A percentile compares a stretch with the other conserved stretches of the same genome.
Conservation (phyloP, 1,140 invertebrate species). For the Drosophila pectinifera region DNA sequence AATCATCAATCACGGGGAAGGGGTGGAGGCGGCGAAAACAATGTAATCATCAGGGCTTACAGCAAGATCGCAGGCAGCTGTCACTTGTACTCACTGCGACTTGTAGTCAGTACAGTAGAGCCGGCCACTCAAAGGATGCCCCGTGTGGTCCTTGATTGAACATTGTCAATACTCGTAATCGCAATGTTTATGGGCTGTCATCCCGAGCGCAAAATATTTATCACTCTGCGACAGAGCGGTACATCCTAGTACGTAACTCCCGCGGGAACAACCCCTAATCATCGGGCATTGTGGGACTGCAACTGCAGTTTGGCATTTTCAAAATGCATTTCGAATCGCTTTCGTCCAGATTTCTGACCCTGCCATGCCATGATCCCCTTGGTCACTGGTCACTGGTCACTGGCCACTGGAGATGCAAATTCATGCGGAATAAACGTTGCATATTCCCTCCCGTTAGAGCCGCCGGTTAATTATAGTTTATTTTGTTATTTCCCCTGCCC, state of each 20-base stretch:
- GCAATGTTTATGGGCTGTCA: conserved; percentile 69
- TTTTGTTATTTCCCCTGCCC: conserved; percentile 38
- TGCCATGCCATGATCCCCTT: background rate
- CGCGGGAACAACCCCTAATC: conserved; percentile 62
- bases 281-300: conserved; percentile 54
- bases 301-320: background rate
- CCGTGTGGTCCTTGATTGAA: conserved; percentile 47
- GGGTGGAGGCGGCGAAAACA: conserved; percentile 34
- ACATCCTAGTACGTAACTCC: conserved; percentile 27
- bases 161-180: conserved; percentile 57
- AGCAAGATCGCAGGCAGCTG: conserved; percentile 44
- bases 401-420: conserved; percentile 62
- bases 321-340: conserved; percentile 60
- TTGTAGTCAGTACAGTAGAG: conserved; percentile 43
- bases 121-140: conserved; percentile 49
- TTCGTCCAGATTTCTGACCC: conserved; percentile 47
- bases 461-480: conserved; percentile 74
- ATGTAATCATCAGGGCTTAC: conserved; percentile 62
- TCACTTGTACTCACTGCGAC: conserved; percentile 35
- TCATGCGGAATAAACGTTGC: conserved; percentile 70
- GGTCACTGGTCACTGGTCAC: conserved; percentile 18
- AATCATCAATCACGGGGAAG: conserved; percentile 45
- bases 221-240: conserved; percentile 50
- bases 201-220: conserved; percentile 77
- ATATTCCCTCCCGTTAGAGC: conserved; percentile 15